Base-by-base conservation (phyloP, 2,113 vertebrate genomes). In the Ciconia boyciana region DNA sequence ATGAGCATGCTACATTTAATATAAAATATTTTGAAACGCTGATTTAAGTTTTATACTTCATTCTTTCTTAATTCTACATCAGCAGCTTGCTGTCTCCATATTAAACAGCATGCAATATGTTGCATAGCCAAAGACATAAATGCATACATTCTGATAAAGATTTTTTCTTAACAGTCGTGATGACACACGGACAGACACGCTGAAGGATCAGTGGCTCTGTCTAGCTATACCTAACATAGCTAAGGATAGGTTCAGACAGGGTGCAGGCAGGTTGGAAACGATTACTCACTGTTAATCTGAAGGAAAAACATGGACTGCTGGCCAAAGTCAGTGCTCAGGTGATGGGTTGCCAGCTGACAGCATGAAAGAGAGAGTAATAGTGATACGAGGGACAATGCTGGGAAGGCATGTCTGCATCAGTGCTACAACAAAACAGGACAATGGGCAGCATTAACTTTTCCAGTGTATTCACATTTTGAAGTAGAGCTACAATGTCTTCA, bases 381-480 rank as follows among this genome's bases (percentile, higher is more conserved):
- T 62, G 71, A 80, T 44, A 44, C 0, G 1, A 78, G 22, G 55
- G 60, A n/a, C 55, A n/a, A 72, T 0, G 1, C 16, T 29, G 64
- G 83, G 70, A 66, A 82, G 62, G 2, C 55, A 5, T 24, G 48
- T 77, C 78, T 54, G 34, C 36, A 32, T 61, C 80, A 86, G 19
- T 16, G 76, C 76, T 75, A 28, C 55, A 58, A 13, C 31, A 78
- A 58, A 83, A 51, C 26, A 46, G 46, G 44, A 83, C 71, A 89
- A 66, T 7, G 18, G 43, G 51, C 9, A 2, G 54, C 65, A 68
- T 81, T 66, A 71, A 60, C 36, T 93, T 66, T 24, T 41, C 19
- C 55, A 36, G 7, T 5, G 13, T 34, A 17, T 79, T 90, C 55
- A 26, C 4, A 2, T 58, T 91, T 61, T 87, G 52, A 89, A 91